These are phyloP conservation scores for Erethizon dorsatum DNA, from an alignment of 2,797 vertebrate genomes.

Conservation along the genomic window DNA sequence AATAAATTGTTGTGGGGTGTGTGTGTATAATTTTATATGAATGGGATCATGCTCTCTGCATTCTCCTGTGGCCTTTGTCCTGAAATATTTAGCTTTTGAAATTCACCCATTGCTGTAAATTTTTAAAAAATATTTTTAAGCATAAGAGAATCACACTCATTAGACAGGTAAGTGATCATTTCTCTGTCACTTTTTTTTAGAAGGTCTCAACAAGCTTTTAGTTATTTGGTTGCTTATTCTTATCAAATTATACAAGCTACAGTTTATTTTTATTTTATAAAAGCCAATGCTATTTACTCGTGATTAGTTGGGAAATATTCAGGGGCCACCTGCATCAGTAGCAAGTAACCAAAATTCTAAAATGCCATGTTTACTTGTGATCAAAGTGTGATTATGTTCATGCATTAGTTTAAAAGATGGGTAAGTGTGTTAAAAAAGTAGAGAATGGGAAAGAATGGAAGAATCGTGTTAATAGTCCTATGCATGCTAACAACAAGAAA, in stretches of 20 bases:
- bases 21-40: conserved; percentile 28
- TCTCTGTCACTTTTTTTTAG: neutral
- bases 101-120: conserved; percentile 77
- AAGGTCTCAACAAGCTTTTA: neutral
- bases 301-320: conserved; percentile 60
- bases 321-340: conserved; percentile 52
- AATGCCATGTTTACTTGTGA: conserved; percentile 54
- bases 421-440: conserved; percentile 80
- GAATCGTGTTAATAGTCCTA: conserved; percentile 77
- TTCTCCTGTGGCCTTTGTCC: neutral
- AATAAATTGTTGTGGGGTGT: neutral
- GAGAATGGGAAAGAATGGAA: conserved; percentile 69
- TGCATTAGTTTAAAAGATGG: conserved; percentile 82
- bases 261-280: conserved; percentile 64
- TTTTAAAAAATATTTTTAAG: conserved; percentile 33
- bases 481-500: conserved; percentile 2
- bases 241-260: neutral
- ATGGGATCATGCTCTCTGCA: neutral
- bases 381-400: conserved; percentile 70
- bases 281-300: conserved; percentile 1
- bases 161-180: conserved; percentile 40
- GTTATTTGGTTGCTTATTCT: conserved; percentile 61
- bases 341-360: conserved; percentile 52
- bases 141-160: conserved; percentile 17
- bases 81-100: neutral